Base-by-base conservation (phyloP, 2,113 vertebrate genomes). In the Amia ocellicauda region DNA sequence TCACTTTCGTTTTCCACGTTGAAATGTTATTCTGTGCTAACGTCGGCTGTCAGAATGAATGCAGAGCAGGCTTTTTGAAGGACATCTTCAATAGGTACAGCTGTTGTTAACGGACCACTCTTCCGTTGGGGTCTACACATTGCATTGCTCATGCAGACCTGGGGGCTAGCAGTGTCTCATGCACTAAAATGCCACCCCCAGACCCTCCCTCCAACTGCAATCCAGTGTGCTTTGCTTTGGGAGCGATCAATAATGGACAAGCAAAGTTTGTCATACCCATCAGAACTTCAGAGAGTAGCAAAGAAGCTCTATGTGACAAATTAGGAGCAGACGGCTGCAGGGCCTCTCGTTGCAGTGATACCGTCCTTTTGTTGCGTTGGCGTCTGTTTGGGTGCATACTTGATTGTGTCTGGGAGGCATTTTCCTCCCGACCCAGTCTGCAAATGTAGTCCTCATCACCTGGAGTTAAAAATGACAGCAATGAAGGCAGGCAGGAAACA, bases 391-490 rank as follows among this genome's bases (percentile, higher is more conserved):
- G 59, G 24, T 63, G 65, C 64, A 65, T 72, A 69, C 75, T 51
- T 36, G 70, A 77, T 67, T 77, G 71, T 74, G 58, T 83, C 71
- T 66, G 29, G 29, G 60, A 80, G 66, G 70, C 36, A 23, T 10
- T 43, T 20, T 41, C 54, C 72, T n/a, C 63, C 65, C 66, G 63
- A 31, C 56, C 43, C 69, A 74, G 77, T 77, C 76, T 62, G 58
- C 80, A 81, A 66, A 63, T 75, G 67, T 69, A 13, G 23, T 69
- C 74, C 69, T 83, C 80, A 72, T 91, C 88, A 91, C 85, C 86
- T 88, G 88, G 86, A 92, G 88, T 91, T 89, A 89, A 85, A 73
- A 78, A 84, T 91, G 89, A 92, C 89, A 90, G 87, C 74, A 83
- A 88, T 83, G 81, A 81, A 71, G 82, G 81, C 60, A 78, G 86